phyloP scores from a whole-genome alignment of 2,888 invertebrate genomes.

The Liopterus haemorrhoidalis region DNA sequence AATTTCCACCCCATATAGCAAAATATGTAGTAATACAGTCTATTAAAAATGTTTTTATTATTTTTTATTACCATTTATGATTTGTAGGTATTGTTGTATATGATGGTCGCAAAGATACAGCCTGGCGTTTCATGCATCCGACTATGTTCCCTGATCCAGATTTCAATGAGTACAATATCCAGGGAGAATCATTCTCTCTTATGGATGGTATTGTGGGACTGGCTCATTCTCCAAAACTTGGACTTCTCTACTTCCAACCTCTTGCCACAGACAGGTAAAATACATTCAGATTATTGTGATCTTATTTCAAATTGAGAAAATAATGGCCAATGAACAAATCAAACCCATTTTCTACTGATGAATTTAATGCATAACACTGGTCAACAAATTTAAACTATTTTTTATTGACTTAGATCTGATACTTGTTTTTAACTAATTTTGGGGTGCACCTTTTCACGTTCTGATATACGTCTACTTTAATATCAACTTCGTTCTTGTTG shows the following conservation, averaged over 20 bases:
- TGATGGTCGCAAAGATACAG: conserved; percentile 66
- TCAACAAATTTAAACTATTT: too few species aligned
- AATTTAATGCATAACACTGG: too few species aligned
- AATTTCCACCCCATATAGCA: too few species aligned
- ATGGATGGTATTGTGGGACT: conserved; percentile 71
- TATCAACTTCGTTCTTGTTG: too few species aligned
- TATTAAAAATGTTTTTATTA: conserved; percentile 3
- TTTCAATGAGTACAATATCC: conserved; percentile 66
- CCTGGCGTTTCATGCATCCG: conserved; percentile 75
- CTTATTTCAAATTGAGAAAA: conserved; percentile 4
- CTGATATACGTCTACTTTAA: too few species aligned
- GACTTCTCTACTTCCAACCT: conserved; percentile 64
- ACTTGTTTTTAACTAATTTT: too few species aligned
- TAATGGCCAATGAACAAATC: conserved; percentile 1
- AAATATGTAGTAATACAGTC: too few species aligned
- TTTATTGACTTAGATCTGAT: too few species aligned
- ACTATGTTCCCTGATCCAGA: conserved; percentile 83
- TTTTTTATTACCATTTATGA: neutral
- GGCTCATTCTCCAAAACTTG: conserved; percentile 59
- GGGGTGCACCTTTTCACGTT: too few species aligned
- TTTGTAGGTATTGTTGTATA: conserved; percentile 52
- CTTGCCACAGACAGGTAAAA: conserved; percentile 66
- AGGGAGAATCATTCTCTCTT: conserved; percentile 60
- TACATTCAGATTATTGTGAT: too few species aligned
- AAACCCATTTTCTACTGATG: conserved; percentile 13